Conservation (phyloP, 2,888 invertebrate genomes). For the Megalurothrips usitatus region DNA sequence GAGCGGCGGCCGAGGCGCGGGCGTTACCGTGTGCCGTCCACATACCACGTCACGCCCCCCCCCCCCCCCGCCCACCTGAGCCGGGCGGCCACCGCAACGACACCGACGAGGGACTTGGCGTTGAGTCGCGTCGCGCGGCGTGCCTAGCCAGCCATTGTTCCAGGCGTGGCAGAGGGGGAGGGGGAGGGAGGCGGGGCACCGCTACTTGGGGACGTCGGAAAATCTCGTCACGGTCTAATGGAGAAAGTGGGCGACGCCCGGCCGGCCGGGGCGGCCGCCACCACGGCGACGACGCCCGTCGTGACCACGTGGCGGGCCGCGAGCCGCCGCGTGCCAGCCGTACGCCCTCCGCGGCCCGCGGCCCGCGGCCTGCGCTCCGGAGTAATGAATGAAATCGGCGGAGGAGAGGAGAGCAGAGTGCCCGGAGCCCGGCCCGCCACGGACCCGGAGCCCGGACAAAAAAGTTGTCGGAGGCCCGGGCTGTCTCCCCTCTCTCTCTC, state of each 20-base stretch:
- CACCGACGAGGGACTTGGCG: too few relatives aligned
- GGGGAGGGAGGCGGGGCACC: neutral
- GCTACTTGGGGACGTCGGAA: conserved; percentile 11
- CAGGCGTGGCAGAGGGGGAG: neutral
- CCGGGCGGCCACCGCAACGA: neutral
- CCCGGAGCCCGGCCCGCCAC: too few relatives aligned
- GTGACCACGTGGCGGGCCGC: neutral
- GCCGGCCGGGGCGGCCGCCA: neutral
- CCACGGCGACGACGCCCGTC: neutral
- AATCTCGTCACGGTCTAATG: conserved; percentile 11
- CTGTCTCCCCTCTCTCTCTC: too few relatives aligned
- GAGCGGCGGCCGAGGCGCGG: too few relatives aligned
- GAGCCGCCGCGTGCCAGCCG: neutral
- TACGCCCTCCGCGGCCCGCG: neutral
- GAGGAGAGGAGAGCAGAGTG: too few relatives aligned
- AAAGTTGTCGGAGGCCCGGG: too few relatives aligned
- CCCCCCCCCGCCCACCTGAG: neutral
- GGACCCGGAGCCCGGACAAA: too few relatives aligned
- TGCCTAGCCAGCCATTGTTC: neutral
- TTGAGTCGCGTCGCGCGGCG: too few relatives aligned
- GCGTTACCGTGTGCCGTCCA: too few relatives aligned
- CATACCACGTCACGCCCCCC: too few relatives aligned
- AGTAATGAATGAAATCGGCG: too few relatives aligned
- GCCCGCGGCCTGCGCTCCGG: too few relatives aligned
- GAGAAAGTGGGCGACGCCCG: neutral